phyloP scores from a whole-genome alignment of 2,797 vertebrate species.

The Spheniscus humboldti region DNA sequence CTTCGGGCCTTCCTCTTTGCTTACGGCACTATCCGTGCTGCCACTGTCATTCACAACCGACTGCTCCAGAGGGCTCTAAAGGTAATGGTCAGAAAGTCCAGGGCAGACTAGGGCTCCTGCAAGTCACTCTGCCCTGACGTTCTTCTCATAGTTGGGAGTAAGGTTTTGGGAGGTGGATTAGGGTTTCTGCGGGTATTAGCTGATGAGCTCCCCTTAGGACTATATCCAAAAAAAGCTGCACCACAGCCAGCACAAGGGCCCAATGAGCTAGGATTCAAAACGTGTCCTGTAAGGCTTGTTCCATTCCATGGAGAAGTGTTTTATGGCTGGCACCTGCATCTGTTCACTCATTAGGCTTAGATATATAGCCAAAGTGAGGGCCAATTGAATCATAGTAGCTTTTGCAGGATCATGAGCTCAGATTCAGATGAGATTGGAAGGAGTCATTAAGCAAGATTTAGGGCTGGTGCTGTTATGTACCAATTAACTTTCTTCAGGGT shows the following conservation, averaged over 20 bases:
- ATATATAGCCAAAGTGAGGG: not conserved
- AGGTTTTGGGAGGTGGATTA: not conserved
- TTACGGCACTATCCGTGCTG: slow-evolving; percentile 83
- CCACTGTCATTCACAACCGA: slow-evolving; percentile 79
- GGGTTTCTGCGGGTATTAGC: not conserved
- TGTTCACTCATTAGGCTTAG: not conserved
- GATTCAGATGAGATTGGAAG: not conserved
- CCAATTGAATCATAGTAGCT: not conserved
- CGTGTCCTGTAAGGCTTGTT: not conserved
- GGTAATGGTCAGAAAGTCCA: slow-evolving; percentile 71
- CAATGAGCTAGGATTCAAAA: not conserved
- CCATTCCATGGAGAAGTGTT: not conserved
- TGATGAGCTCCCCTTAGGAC: not conserved
- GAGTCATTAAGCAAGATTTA: not conserved
- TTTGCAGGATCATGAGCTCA: not conserved
- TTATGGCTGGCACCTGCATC: not conserved
- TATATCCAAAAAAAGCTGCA: not conserved
- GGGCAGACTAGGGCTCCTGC: not conserved
- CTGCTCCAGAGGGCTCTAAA: slow-evolving; percentile 82
- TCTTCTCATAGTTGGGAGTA: not conserved
- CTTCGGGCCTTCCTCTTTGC: slow-evolving; percentile 89
- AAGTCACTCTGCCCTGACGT: not conserved
- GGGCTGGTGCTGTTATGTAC: not conserved
- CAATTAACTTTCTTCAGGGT: not conserved
- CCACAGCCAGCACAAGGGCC: not conserved